Percentiles rank a stretch among this genome's conserved stretches.
These are phyloP conservation scores for Ctenicera cuprea DNA, from an alignment of 2,888 invertebrate genomes.

Conservation along the genomic window DNA sequence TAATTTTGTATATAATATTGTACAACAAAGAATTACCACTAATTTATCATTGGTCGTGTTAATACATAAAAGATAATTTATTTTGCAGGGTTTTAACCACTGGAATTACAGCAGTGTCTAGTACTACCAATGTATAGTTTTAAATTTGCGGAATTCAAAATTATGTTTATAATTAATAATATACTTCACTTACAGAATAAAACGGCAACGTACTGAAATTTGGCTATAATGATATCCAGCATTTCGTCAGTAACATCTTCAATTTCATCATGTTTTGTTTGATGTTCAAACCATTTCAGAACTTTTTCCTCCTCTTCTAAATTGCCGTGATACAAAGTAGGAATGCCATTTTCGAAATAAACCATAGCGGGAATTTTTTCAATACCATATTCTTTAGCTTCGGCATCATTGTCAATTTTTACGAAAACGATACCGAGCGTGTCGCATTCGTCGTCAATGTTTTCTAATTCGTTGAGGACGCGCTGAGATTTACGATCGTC, in stretches of 20 bases:
- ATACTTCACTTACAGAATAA: constrained; percentile 87
- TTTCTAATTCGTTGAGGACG: constrained; percentile 91
- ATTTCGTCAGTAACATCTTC: constrained; percentile 96
- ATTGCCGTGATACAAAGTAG: constrained; percentile 87
- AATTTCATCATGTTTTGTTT: constrained; percentile 91
- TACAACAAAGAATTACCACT: too few species aligned
- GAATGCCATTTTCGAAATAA: constrained; percentile 86
- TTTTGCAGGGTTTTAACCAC: too few species aligned
- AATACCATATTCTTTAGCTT: constrained; percentile 93
- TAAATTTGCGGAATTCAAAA: too few species aligned
- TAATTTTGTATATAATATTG: too few species aligned
- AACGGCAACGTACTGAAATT: constrained; percentile 92
- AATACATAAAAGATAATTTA: background rate
- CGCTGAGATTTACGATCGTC: constrained; percentile 91
- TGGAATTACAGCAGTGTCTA: too few species aligned
- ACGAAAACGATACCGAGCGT: constrained; percentile 92
- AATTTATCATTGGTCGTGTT: too few species aligned
- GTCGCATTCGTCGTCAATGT: constrained; percentile 95
- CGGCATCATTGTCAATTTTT: constrained; percentile 92
- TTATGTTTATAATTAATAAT: background rate
- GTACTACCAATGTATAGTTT: too few species aligned
- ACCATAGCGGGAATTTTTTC: constrained; percentile 90
- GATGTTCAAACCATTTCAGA: constrained; percentile 89
- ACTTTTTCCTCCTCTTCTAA: constrained; percentile 93
- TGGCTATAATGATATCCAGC: constrained; percentile 91